Percentiles rank a stretch among this genome's conserved stretches.
Evolutionary conservation across 2,888 invertebrate genomes (phyloP).

Genomic region (Cyclophora punctaria): DNA sequence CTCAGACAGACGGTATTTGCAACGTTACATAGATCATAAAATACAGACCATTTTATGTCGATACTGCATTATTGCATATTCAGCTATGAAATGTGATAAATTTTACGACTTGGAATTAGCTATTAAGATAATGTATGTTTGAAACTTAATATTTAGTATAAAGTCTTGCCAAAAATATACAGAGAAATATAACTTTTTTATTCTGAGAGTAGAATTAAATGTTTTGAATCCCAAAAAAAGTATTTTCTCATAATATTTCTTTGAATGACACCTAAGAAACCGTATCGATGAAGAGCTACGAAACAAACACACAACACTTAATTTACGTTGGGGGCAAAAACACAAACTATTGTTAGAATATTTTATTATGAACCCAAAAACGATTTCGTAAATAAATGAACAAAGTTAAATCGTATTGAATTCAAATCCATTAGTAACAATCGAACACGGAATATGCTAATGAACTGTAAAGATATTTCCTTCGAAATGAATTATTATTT

Average conservation of each 20-base stretch:
- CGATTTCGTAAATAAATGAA: slow-evolving; percentile 13
- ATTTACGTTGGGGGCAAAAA: slow-evolving; percentile 1
- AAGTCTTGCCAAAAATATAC: slow-evolving; percentile 1
- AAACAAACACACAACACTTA: too few relatives aligned
- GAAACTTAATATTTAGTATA: slow-evolving; percentile 1
- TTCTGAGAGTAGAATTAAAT: too few relatives aligned
- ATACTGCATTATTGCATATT: too few relatives aligned
- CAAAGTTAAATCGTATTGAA: slow-evolving; percentile 18
- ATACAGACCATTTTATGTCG: not conserved
- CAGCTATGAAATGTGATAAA: too few relatives aligned
- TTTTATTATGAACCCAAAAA: slow-evolving; percentile 1
- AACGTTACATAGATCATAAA: slow-evolving; percentile 54
- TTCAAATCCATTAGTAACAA: slow-evolving; percentile 25
- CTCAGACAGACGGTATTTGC: slow-evolving; percentile 39
- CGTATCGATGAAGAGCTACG: too few relatives aligned
- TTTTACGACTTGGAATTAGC: too few relatives aligned
- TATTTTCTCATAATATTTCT: too few relatives aligned
- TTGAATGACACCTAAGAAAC: too few relatives aligned
- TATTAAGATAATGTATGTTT: too few relatives aligned
- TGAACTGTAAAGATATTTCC: slow-evolving; percentile 28
- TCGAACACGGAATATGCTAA: slow-evolving; percentile 30
- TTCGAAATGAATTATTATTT: slow-evolving; percentile 23
- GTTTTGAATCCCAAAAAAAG: too few relatives aligned
- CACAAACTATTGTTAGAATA: slow-evolving; percentile 8
- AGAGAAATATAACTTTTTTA: too few relatives aligned